phyloP scores from a whole-genome alignment of 1,140 invertebrate species.

The Zaprionus ornatus region DNA sequence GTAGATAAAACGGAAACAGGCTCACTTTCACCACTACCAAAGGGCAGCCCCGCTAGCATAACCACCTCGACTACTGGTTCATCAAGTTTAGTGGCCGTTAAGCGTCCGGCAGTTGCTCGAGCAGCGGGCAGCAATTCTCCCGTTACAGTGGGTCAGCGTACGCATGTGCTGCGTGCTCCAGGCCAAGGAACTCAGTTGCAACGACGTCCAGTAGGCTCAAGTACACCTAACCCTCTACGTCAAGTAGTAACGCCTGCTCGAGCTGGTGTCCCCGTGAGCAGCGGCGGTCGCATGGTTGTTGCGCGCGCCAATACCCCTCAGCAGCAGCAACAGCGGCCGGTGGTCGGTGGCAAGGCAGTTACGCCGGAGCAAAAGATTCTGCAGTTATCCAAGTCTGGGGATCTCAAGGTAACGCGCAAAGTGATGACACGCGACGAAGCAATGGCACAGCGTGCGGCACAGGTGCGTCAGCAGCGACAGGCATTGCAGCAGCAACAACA shows the following conservation, averaged over 20 bases:
- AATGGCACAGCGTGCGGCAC: constrained; percentile 55
- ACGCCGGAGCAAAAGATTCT: constrained; percentile 82
- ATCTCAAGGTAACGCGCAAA: constrained; percentile 82
- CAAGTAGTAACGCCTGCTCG: constrained; percentile 30
- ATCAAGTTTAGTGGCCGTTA: constrained; percentile 11
- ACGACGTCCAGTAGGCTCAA: constrained; percentile 38
- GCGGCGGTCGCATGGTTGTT: constrained; percentile 27
- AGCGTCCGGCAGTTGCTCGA: constrained; percentile 46
- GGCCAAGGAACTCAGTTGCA: constrained; percentile 44
- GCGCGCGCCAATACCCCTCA: constrained; percentile 31
- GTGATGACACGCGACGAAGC: constrained; percentile 75
- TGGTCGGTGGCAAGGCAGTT: constrained; percentile 52
- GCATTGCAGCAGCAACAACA: constrained; percentile 45
- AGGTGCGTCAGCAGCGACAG: constrained; percentile 58
- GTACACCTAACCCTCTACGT: constrained; percentile 38
- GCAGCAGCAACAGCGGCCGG: constrained; percentile 44
- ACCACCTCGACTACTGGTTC: not conserved
- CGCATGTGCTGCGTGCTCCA: constrained; percentile 60
- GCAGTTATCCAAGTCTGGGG: constrained; percentile 78
- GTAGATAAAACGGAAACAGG: constrained; percentile 35
- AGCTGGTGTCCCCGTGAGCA: constrained; percentile 19
- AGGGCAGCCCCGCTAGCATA: constrained; percentile 25
- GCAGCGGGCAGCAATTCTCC: constrained; percentile 49
- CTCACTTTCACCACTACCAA: constrained; percentile 33
- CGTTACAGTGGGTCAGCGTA: constrained; percentile 55